Conservation (phyloP, 2,797 vertebrate genomes). For the Gallinago nigripennis region DNA sequence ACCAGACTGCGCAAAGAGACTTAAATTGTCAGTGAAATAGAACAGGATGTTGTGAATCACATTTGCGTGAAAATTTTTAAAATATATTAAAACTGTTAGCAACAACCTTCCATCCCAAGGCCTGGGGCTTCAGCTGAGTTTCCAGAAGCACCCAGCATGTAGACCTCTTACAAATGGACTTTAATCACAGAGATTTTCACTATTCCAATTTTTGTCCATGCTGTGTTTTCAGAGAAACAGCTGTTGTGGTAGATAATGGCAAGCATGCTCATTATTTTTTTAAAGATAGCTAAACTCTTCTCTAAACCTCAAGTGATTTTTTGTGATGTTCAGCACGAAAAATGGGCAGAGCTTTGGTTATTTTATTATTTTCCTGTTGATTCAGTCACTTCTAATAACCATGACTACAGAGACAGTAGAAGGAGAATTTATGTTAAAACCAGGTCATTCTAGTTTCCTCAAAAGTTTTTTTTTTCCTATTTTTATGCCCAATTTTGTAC, state of each 20-base stretch:
- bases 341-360: not conserved
- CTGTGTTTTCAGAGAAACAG: not conserved
- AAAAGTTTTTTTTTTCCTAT: not conserved
- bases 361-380: not conserved
- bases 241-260: not conserved
- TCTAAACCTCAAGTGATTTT: not conserved
- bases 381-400: not conserved
- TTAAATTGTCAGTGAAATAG: not conserved
- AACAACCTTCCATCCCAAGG: not conserved
- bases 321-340: not conserved
- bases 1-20: not conserved
- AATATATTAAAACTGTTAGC: not conserved
- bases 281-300: not conserved
- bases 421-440: not conserved
- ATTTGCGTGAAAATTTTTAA: not conserved
- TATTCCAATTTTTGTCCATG: not conserved
- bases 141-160: not conserved
- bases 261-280: not conserved
- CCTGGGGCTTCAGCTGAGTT: not conserved
- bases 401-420: not conserved
- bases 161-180: not conserved
- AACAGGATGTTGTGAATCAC: not conserved
- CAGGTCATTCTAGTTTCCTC: not conserved
- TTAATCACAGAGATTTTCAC: not conserved
- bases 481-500: not conserved